Evolutionary conservation across 2,888 invertebrate genomes (phyloP), one percentile per base, ranked within the genome.

Genomic region (Megaustenia siamemsis): DNA sequence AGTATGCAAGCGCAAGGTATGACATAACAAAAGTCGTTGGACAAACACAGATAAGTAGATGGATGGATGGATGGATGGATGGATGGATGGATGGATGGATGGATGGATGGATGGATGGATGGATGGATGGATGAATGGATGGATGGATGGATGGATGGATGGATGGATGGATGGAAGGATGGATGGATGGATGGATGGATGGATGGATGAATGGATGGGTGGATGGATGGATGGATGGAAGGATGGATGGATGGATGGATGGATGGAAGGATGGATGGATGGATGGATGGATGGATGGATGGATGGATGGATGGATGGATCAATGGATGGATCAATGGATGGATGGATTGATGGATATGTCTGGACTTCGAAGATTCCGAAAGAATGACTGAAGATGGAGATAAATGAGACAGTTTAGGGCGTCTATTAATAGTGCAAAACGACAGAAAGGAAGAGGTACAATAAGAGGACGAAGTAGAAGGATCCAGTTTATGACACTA

Each of bases 341-440:
- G 63, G 63, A 63, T 63, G 63, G 63, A 63, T 63, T 28, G 63
- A 63, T 63, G 63, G 63, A 63, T 63, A n/a, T n/a, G n/a, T n/a
- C n/a, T n/a, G n/a, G n/a, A n/a, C n/a, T n/a, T n/a, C n/a, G n/a
- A n/a, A n/a, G n/a, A n/a, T n/a, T n/a, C n/a, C n/a, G n/a, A n/a
- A n/a, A n/a, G n/a, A n/a, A n/a, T n/a, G n/a, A n/a, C n/a, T n/a
- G n/a, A n/a, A n/a, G n/a, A n/a, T n/a, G n/a, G n/a, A n/a, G n/a
- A n/a, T n/a, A n/a, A n/a, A n/a, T n/a, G n/a, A n/a, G n/a, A n/a
- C n/a, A n/a, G n/a, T n/a, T n/a, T n/a, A n/a, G n/a, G n/a, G n/a
- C n/a, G n/a, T n/a, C n/a, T n/a, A n/a, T n/a, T n/a, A n/a, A n/a
- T n/a, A n/a, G n/a, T n/a, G n/a, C n/a, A n/a, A n/a, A n/a, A n/a